Base-by-base conservation (phyloP, 2,113 vertebrate genomes). In the Protomyctophum bolini region DNA sequence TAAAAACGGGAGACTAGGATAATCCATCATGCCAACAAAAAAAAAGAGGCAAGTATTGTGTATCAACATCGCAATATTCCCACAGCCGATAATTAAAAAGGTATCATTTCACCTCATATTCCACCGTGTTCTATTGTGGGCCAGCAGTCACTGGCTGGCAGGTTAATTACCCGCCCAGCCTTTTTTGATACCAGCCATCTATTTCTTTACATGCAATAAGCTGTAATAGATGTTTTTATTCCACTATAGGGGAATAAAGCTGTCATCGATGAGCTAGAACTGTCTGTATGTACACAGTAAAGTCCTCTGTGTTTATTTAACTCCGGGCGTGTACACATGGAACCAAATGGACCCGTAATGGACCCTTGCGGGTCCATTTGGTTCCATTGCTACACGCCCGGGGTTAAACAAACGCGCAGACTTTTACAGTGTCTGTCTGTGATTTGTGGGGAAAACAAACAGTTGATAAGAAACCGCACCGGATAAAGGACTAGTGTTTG, bases 391-490 rank as follows among this genome's bases (percentile, higher is more conserved):
- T 41, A 41, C 33, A 41, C 33, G 3, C 33, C 33, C 33, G 33
- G 33, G 5, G 33, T 41, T 41, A 41, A 41, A 41, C 33, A 41
- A 41, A 41, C 33, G 4, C 33, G 33, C 33, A 4, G 33, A 41
- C 33, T 41, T 41, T 41, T 41, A 41, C 33, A 41, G 33, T 72
- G 58, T 6, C 11, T 63, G 68, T 66, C 71, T 75, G 72, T 48
- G 70, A 74, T 78, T 62, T 82, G 76, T 84, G 75, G 80, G 84
- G 79, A 75, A 72, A 88, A 81, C 84, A 90, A 88, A 85, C 85
- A 87, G 47, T 65, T 79, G 85, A 88, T 88, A 88, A 82, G 66
- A 70, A 55, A 64, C 55, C 41, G 65, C 61, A 72, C 5, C 41
- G 65, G 75, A 88, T 84, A 77, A 86, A 84, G 74, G 67, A 74